Conservation (phyloP, 2,888 invertebrate species). For the Congeria kusceri region DNA sequence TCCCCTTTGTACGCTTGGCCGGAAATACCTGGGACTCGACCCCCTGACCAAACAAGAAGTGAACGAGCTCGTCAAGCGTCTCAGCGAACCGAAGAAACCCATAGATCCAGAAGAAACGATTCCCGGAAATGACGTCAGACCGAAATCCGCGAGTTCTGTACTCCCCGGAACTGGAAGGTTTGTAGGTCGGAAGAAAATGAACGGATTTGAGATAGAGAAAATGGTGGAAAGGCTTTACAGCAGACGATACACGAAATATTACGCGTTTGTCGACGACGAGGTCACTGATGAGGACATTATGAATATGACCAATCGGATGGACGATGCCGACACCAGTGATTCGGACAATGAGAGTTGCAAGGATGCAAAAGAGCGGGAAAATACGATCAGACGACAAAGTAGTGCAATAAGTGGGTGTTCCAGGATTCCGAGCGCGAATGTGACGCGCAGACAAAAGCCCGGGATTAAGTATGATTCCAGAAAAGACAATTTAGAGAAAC, state of each 20-base stretch:
- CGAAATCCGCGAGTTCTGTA: neutral
- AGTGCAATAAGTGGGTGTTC: slow-evolving; percentile 5
- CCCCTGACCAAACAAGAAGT: slow-evolving; percentile 52
- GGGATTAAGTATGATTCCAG: too few species aligned
- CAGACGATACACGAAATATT: slow-evolving; percentile 41
- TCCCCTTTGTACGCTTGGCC: slow-evolving; percentile 62
- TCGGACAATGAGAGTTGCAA: slow-evolving; percentile 12
- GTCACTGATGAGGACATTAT: slow-evolving; percentile 34
- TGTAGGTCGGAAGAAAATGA: slow-evolving; percentile 57
- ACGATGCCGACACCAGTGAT: slow-evolving; percentile 24
- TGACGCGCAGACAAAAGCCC: too few species aligned
- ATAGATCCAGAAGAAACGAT: neutral
- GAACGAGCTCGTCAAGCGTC: slow-evolving; percentile 38
- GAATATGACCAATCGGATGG: slow-evolving; percentile 35
- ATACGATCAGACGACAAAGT: slow-evolving; percentile 17
- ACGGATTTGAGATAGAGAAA: slow-evolving; percentile 46
- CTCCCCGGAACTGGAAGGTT: slow-evolving; percentile 47
- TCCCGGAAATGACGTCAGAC: slow-evolving; percentile 7
- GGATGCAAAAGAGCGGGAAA: slow-evolving; percentile 14
- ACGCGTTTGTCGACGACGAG: slow-evolving; percentile 37
- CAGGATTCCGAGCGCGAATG: neutral
- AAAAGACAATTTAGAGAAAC: too few species aligned
- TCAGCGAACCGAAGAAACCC: slow-evolving; percentile 61
- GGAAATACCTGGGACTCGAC: slow-evolving; percentile 66
- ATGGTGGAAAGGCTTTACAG: slow-evolving; percentile 58